Base-by-base conservation (phyloP, 1,140 invertebrate species). In the Leptoteleia sp. region DNA sequence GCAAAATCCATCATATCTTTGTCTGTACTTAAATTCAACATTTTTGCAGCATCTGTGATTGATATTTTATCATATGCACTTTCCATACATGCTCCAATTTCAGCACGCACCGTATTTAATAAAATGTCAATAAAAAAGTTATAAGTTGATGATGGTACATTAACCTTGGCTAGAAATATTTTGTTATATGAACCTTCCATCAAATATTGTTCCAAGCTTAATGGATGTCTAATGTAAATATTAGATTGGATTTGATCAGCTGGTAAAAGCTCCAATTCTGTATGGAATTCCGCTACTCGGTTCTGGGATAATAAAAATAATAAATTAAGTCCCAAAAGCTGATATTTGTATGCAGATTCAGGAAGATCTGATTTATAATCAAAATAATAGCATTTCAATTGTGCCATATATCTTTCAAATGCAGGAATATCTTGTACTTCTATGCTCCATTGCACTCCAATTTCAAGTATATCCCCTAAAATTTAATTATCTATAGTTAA, bases 121-220 rank as follows among this genome's bases (percentile, higher is more conserved):
- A 99, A 90, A 81, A 98, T 97, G 82, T 99, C 97, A 91, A 99
- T 99, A 86, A 99, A 99, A 80, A 97, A 96, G 62, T 95, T 97
- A 87, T 99, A 99, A 54, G 95, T 96, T 62, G 95, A 94, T 6
- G 97, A 96, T 42, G 98, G 98, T n/a, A 99, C 97, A 90, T 98
- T 98, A 35, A 94, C 96, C 91, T 98, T 94, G 2, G 95, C 94
- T 35, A 96, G 87, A 84, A 96, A 96, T 55, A 96, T 95, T 92
- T 99, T 99, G 87, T 99, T 99, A 84, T 99, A 99, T 64, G 96
- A 97, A 19, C 99, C 98, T 90, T 99, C 99, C 98, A 99, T 99
- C 35, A 99, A 91, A 90, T 98, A 99, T 85, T 99, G 98, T 84
- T 99, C 98, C 76, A 99, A 91, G 25, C 96, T 96, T 0, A 99